Evolutionary conservation across 1,140 invertebrate species (phyloP), one percentile per base, ranked within the genome.

Genomic region (Drosophila burlai): DNA sequence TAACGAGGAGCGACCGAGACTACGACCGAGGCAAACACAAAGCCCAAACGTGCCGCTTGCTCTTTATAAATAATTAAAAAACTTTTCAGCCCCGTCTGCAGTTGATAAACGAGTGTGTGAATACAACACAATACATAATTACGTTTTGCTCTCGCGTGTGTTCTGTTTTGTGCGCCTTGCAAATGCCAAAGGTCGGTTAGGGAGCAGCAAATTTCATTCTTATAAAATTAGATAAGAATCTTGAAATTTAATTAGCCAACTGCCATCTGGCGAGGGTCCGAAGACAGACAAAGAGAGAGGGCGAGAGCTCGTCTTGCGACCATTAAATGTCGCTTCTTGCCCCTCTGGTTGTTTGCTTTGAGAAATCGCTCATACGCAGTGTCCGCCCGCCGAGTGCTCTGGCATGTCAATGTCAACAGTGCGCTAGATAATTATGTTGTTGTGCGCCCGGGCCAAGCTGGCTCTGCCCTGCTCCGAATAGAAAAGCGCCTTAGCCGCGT

Each of bases 351-450:
- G 50, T 57, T 55, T 55, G 18, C 65, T 71, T 74, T 74, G 50
- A 45, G 55, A 79, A 79, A 90, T 89, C 85, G 71, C 74, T 87
- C 78, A 89, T 79, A 84, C 84, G 85, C 81, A 81, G 54, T 62
- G 54, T 80, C 11, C n/a, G 72, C 63, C 47, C 29, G 21, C 31
- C 11, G 31, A 16, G 50, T 38, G 52, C 52, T 21, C 43, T 55
- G 75, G 68, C 78, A 90, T 74, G 81, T 85, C 84, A 89, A 89
- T 89, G 84, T 90, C 84, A 89, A 73, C 78, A 90, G 75, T 69
- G 64, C 24, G 74, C 69, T 58, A 90, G 62, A 90, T 84, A 89
- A 90, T 89, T 90, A 85, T 85, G 50, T 64, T 85, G 50, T 64
- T 62, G 24, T 31, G 55, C 36, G 50, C 59, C 49, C 10, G 29